A percentile compares a stretch with the other conserved stretches of the same genome.
Conservation (phyloP, 2,888 invertebrate species). For the Pachycephus smyrnensis region DNA sequence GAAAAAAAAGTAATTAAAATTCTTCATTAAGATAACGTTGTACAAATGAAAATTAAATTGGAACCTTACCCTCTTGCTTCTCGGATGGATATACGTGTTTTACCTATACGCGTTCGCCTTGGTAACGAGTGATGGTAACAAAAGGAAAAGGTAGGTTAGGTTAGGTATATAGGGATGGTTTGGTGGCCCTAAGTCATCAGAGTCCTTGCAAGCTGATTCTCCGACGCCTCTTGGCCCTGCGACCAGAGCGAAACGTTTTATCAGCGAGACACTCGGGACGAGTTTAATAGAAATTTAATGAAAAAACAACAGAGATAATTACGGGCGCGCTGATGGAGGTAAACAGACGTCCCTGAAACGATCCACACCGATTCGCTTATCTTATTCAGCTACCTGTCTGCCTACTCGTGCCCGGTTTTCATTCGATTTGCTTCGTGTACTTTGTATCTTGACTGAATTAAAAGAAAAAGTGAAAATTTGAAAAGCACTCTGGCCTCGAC, state of each 20-base stretch:
- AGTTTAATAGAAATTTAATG: conserved; percentile 53
- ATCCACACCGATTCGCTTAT: background rate
- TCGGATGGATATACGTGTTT: background rate
- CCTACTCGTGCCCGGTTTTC: background rate
- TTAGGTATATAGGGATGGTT: background rate
- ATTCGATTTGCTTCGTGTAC: conserved; percentile 5
- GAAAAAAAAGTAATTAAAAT: conserved; percentile 53
- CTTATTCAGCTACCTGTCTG: too few species aligned
- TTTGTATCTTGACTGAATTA: background rate
- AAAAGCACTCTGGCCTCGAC: too few species aligned
- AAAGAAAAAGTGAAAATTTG: background rate
- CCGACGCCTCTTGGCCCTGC: conserved; percentile 3
- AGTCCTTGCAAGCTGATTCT: too few species aligned
- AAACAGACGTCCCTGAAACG: conserved; percentile 13
- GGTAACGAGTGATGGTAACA: too few species aligned
- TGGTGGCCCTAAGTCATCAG: too few species aligned
- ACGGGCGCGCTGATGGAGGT: conserved; percentile 20
- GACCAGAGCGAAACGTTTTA: conserved; percentile 31
- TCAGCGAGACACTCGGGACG: conserved; percentile 20
- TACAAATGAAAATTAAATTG: conserved; percentile 55
- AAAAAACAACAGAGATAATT: conserved; percentile 58
- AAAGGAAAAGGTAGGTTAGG: background rate
- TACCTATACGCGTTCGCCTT: background rate
- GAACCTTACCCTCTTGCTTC: conserved; percentile 1
- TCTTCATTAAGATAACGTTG: conserved; percentile 50